Evolutionary conservation across 2,888 invertebrate genomes (phyloP), one percentile per base, ranked within the genome.

Genomic region (Desoria tigrina): DNA sequence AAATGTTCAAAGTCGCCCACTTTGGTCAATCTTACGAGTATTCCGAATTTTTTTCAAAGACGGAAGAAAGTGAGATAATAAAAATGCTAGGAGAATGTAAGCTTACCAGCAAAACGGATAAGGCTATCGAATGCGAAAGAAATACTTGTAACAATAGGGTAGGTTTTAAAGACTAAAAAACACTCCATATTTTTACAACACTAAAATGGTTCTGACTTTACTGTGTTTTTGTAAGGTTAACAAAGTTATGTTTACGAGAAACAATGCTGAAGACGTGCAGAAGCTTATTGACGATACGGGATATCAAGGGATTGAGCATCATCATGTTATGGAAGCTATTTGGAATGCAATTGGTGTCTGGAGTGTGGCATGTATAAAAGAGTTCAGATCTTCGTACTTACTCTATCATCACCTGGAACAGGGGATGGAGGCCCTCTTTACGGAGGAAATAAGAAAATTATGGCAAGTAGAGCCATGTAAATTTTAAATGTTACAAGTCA

Each of bases 291-390:
- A 69, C 49, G 60, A 61, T 9, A 62, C 58, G 1, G 69, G 66
- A 14, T 62, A 66, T 24, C 55, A 54, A 55, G 28, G 49, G 7
- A 57, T 62, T 2, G 45, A 45, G 16, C 69, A 66, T 28, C 69
- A 69, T 64, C 69, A 65, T 27, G 51, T 69, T n/a, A 45, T 66
- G 14, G 69, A 69, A 51, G 55, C 61, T 1, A 60, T 66, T 1
- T 69, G 69, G 69, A 45, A 66, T 27, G 66, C 63, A 3, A 60
- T 69, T 9, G 62, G 63, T 27, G 23, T 66, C 24, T 61, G 61
- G 64, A 66, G 61, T 45, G 65, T 64, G 0, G 59, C 61, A 45
- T 69, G 69, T 45, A 42, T 69, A 1, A 51, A 27, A 49, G 64
- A 66, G n/a, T 69, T 69, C 39, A 66, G 54, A 21, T 32, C 54